These are phyloP conservation scores for Acropora yongei DNA, from an alignment of 64 coral and sea anemone genomes.

Conservation along the genomic window DNA sequence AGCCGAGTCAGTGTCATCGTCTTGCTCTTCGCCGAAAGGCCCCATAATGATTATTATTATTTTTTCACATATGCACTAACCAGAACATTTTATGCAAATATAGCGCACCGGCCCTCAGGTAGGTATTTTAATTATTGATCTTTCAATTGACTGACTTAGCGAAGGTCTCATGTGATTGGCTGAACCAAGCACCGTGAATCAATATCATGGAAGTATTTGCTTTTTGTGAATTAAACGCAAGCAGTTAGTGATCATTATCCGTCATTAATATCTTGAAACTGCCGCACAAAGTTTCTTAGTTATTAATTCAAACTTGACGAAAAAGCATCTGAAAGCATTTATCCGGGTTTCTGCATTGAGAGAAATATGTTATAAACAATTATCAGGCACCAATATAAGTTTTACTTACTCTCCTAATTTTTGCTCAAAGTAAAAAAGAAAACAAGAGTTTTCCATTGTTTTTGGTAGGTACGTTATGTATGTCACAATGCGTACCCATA, in stretches of 20 bases:
- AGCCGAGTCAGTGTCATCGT: constrained; percentile 49
- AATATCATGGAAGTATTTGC: constrained; percentile 17
- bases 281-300: not conserved
- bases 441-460: too few relatives aligned
- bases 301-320: too few relatives aligned
- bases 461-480: too few relatives aligned
- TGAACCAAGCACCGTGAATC: not conserved
- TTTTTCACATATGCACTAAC: constrained; percentile 24
- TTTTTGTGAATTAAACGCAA: not conserved
- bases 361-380: too few relatives aligned
- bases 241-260: not conserved
- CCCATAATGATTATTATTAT: not conserved
- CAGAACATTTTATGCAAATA: constrained; percentile 39
- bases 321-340: too few relatives aligned
- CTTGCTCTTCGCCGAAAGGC: constrained; percentile 30
- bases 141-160: constrained; percentile 20
- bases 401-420: too few relatives aligned
- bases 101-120: not conserved
- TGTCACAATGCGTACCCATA: too few relatives aligned
- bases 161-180: not conserved
- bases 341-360: too few relatives aligned
- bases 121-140: constrained; percentile 28
- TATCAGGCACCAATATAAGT: too few relatives aligned
- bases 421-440: not conserved
- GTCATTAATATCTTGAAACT: not conserved